Base-by-base conservation (phyloP, 1,140 invertebrate genomes). In the Macrobrachium rosenbergii region DNA sequence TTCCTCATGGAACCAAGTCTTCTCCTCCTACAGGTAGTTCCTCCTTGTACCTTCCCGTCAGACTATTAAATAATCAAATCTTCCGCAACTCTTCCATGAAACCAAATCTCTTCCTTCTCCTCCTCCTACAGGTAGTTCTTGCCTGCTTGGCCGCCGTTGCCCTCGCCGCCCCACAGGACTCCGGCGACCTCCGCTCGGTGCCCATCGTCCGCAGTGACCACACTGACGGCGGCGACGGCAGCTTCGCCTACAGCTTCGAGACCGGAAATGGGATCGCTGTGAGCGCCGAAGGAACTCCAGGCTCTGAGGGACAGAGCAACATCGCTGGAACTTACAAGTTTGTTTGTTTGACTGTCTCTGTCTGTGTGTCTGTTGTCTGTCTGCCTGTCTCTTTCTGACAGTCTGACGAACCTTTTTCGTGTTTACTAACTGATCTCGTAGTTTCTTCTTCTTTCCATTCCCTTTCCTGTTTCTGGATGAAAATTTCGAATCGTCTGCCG, bases 141-240 rank as follows among this genome's bases (percentile, higher is more conserved):
- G 69, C 69, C 69, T 72, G 69, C 69, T 17, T 72, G 69, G 23
- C 37, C 69, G 69, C 69, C 69, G 69, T 72, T 23, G 69, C 69
- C 17, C 69, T 72, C n/a, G 69, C 69, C 69, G 23, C 23, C 21
- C 69, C 69, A 6, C 69, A 72, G 69, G 2, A 8, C 12, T 5
- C 52, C 52, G 12, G 0, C 52, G 69, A 72, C 11, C 69, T 72
- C 6, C 19, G 21, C 69, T 21, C 23, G 23, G 69, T 72, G 17
- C 69, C 69, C 16, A 72, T 72, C 69, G 17, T 72, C 0, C 69
- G 69, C 17, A 17, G 23, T 16, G 69, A 72, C 69, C 69, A n/a
- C 8, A 5, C 16, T 14, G 37, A 72, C 69, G 69, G 23, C 11
- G 69, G 69, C 21, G 37, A 21, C 37, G 69, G 69, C 19, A 21